Evolutionary conservation across 2,888 invertebrate genomes (phyloP).

Genomic region (Omphaloscelis lunosa): DNA sequence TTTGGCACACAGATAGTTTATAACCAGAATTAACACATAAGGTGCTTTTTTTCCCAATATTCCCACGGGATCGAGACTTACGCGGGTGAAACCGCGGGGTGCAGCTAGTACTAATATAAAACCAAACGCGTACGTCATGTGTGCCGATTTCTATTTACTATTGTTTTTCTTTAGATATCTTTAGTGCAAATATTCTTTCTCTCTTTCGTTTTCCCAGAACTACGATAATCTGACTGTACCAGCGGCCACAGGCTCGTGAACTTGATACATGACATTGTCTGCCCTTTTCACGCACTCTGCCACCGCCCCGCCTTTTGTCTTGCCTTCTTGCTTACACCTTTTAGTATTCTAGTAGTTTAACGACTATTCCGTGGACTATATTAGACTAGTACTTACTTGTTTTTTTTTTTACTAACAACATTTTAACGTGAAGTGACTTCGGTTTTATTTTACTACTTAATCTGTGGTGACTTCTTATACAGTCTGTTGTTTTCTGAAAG

Average conservation of each 20-base stretch:
- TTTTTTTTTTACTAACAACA: too few relatives aligned
- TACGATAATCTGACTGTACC: conserved; percentile 75
- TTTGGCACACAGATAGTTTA: too few relatives aligned
- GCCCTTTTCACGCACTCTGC: conserved; percentile 85
- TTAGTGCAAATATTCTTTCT: not conserved
- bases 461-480: not conserved
- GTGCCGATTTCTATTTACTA: not conserved
- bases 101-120: not conserved
- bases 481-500: not conserved
- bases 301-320: conserved; percentile 72
- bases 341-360: conserved; percentile 27
- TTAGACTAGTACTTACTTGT: not conserved
- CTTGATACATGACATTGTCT: conserved; percentile 91
- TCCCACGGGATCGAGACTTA: too few relatives aligned
- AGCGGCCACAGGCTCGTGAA: conserved; percentile 84
- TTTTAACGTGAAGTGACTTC: not conserved
- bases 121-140: not conserved
- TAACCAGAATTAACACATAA: too few relatives aligned
- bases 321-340: conserved; percentile 74
- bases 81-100: too few relatives aligned
- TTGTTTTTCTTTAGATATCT: not conserved
- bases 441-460: not conserved
- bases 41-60: too few relatives aligned
- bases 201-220: conserved; percentile 8
- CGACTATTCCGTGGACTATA: conserved; percentile 5